A percentile compares a stretch with the other conserved stretches of the same genome.
phyloP scores from a whole-genome alignment of 2,797 vertebrate genomes.

The Anolis apletophallus region DNA sequence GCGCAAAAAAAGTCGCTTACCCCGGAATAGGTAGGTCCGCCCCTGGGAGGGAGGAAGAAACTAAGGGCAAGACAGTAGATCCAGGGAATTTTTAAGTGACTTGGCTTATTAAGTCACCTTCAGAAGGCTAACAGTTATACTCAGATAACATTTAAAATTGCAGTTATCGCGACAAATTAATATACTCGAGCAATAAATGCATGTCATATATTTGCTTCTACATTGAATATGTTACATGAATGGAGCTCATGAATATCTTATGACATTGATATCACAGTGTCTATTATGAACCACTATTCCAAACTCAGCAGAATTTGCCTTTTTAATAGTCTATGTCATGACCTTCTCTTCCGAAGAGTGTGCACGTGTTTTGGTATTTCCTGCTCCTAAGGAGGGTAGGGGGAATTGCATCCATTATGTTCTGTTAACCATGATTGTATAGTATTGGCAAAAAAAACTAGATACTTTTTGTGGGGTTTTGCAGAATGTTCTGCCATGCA shows the following conservation, averaged over 20 bases:
- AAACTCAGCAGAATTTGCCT: slow-evolving; percentile 37
- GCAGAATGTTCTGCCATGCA: not conserved
- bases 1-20: no score
- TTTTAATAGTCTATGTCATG: slow-evolving; percentile 12
- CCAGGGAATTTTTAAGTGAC: not conserved
- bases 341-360: slow-evolving; percentile 26
- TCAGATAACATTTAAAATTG: not conserved
- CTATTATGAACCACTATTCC: slow-evolving; percentile 42
- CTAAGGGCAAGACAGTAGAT: not conserved
- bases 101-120: not conserved
- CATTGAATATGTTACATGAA: slow-evolving; percentile 4
- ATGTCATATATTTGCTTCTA: slow-evolving; percentile 8
- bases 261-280: slow-evolving; percentile 30
- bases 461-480: slow-evolving; percentile 1
- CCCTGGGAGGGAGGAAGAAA: no score
- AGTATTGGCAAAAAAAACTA: not conserved
- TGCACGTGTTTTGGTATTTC: slow-evolving; percentile 42
- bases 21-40: no score
- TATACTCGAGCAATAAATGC: slow-evolving; percentile 13
- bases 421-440: slow-evolving; percentile 45
- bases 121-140: not conserved
- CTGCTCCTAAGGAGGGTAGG: slow-evolving; percentile 34
- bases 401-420: slow-evolving; percentile 35
- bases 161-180: slow-evolving; percentile 30
- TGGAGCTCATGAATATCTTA: slow-evolving; percentile 40